Evolutionary conservation across 2,797 vertebrate species (phyloP), one percentile per base, ranked within the genome.

Genomic region (Sorex maritimensis): DNA sequence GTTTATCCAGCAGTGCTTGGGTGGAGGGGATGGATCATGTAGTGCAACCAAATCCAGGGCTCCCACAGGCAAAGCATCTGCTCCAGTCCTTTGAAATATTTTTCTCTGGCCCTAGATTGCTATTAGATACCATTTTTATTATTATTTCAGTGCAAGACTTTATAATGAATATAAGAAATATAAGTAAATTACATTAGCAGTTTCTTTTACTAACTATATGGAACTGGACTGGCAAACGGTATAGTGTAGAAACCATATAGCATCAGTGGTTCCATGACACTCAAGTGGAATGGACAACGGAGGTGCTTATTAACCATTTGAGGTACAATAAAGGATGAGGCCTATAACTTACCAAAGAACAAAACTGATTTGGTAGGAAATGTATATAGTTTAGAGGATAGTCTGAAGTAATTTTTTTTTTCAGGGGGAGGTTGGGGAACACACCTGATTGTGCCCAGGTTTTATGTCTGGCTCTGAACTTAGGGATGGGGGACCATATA

Each of bases 331-430:
- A 93, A 68, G 7, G 30, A 41, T 23, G 41, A 83, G 44, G 15
- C 28, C 46, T 86, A 1, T 85, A 85, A 74, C 55, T 92, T 91
- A 82, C 2, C 28, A 84, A 88, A 91, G 44, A 80, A 85, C 58
- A 87, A 75, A 85, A 84, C 91, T 82, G 89, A 24, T 95, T 90
- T 94, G 24, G 77, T 93, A 52, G 65, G 58, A 95, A 94, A 95
- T 93, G 26, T 6, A 82, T 81, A 44, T 23, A 44, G 34, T 15
- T 90, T 88, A 74, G 15, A 88, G 73, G 92, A 72, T 80, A 87
- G n/a, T 46, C 30, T 84, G 68, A 34, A 15, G 38, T 11, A 52
- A 12, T 52, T 52, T 55, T 90, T 75, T 88, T 94, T 71, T 95
- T 85, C 14, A 12, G 17, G 52, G 52, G 17, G 10, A 12, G 52